Conservation (phyloP, 2,113 vertebrate genomes). For the Tauraco erythrolophus region DNA sequence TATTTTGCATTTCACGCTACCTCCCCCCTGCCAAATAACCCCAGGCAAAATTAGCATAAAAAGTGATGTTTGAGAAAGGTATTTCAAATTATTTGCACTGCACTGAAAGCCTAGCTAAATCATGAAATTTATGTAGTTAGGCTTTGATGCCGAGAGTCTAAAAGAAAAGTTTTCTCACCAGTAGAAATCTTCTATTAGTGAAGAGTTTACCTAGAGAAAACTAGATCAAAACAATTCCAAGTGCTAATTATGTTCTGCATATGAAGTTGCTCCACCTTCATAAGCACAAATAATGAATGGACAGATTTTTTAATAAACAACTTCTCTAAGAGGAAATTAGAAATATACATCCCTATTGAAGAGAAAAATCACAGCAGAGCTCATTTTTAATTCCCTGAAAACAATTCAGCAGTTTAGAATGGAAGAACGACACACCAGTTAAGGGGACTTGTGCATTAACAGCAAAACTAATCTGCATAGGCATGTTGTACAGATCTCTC, state of each 20-base stretch:
- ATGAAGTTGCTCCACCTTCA: constrained; percentile 30
- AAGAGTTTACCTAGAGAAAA: constrained; percentile 46
- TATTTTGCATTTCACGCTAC: not conserved
- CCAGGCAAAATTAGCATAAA: not conserved
- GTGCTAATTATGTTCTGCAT: constrained; percentile 46
- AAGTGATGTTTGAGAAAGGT: not conserved
- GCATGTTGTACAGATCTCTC: not conserved
- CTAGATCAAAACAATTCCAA: constrained; percentile 55
- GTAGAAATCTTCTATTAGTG: constrained; percentile 24
- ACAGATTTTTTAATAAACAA: constrained; percentile 25
- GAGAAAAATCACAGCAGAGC: not conserved
- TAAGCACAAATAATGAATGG: not conserved
- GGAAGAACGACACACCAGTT: not conserved
- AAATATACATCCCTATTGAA: not conserved
- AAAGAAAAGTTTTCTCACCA: constrained; percentile 14
- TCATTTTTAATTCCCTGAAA: not conserved
- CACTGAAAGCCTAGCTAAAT: not conserved
- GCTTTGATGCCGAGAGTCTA: constrained; percentile 17
- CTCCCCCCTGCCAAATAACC: not conserved
- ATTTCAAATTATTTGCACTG: constrained; percentile 18
- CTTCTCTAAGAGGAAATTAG: not conserved
- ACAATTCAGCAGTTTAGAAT: not conserved
- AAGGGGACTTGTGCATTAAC: not conserved
- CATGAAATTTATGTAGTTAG: not conserved
- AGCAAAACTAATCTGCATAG: not conserved